Evolutionary conservation across 53 echinoderm and acorn worm genomes (phyloP), one percentile per base, ranked within the genome.

Genomic region (Hippasteria phrygiana): DNA sequence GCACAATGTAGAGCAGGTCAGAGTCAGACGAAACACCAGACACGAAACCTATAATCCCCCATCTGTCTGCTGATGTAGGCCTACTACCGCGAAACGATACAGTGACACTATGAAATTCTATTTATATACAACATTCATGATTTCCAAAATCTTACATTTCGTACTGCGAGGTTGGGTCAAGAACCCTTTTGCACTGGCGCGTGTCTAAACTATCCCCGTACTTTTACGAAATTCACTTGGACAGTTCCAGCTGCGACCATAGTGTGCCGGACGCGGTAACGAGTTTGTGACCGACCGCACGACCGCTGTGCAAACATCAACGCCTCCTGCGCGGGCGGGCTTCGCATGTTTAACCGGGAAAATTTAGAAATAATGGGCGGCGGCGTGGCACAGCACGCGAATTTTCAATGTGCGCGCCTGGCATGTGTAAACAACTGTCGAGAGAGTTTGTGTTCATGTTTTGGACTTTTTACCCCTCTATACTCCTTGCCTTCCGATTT

Each of bases 181-280:
- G 54, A 16, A 54, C 54, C 54, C 54, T 17, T 3, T 4, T 3
- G 3, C 13, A 18, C 12, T 16, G 0, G 54, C 20, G 64, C 33
- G 20, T 64, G 64, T 13, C 47, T 47, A 13, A 9, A 9, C 13
- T 6, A 32, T 64, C 9, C 64, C 3, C 5, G 31, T 31, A 32
- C 64, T 27, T 47, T 28, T 5, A 64, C 28, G 6, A 64, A 32
- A 64, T 64, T 28, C 29, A 64, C 64, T 29, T 20, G 31, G 64
- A 64, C 64, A 64, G 64, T 31, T 64, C 4, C 64, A 64, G 64
- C 64, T 64, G 64, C 29, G 64, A 64, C 64, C 33, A 64, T 32
- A 64, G 33, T 13, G 64, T 29, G 28, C 13, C 4, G 29, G 6
- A 28, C 29, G 54, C 54, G 14, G 3, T 54, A 54, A 64, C 28